phyloP scores from a whole-genome alignment of 1,140 invertebrate genomes.

The Listronotus bonariensis region DNA sequence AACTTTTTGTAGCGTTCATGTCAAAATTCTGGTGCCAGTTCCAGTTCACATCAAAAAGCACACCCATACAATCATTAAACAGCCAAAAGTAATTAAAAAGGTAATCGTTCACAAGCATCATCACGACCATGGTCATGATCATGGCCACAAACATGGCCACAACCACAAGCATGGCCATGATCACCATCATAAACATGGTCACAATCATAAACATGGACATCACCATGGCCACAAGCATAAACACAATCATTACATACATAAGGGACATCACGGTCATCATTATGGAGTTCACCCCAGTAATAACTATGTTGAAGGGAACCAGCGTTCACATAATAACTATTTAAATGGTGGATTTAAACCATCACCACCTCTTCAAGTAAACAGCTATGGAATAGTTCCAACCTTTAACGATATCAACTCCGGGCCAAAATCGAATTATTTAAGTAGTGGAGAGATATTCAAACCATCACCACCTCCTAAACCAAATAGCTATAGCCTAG shows the following conservation, averaged over 20 bases:
- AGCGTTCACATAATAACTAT: neutral
- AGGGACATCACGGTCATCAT: slow-evolving; percentile 6
- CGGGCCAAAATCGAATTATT: neutral
- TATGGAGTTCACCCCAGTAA: slow-evolving; percentile 7
- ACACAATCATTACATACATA: slow-evolving; percentile 24
- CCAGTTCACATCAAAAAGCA: slow-evolving; percentile 31
- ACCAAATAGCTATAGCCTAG: slow-evolving; percentile 3
- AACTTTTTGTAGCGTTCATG: slow-evolving; percentile 31
- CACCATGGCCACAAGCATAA: slow-evolving; percentile 24
- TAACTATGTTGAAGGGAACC: neutral
- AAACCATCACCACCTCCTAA: slow-evolving; percentile 15
- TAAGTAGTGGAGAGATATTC: neutral
- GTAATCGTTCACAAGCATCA: slow-evolving; percentile 32
- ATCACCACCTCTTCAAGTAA: slow-evolving; percentile 5
- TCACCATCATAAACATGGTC: slow-evolving; percentile 16
- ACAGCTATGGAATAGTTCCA: slow-evolving; percentile 4
- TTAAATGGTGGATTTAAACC: too few species aligned
- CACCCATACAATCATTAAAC: slow-evolving; percentile 32
- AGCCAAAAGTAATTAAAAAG: slow-evolving; percentile 32
- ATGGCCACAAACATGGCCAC: slow-evolving; percentile 29
- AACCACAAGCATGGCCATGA: slow-evolving; percentile 11
- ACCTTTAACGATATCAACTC: slow-evolving; percentile 7
- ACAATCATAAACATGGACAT: slow-evolving; percentile 27
- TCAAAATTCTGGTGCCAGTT: slow-evolving; percentile 35
- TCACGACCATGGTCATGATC: slow-evolving; percentile 31